Conservation (phyloP, 2,797 vertebrate species). For the Melanotaenia parkinsoni region DNA sequence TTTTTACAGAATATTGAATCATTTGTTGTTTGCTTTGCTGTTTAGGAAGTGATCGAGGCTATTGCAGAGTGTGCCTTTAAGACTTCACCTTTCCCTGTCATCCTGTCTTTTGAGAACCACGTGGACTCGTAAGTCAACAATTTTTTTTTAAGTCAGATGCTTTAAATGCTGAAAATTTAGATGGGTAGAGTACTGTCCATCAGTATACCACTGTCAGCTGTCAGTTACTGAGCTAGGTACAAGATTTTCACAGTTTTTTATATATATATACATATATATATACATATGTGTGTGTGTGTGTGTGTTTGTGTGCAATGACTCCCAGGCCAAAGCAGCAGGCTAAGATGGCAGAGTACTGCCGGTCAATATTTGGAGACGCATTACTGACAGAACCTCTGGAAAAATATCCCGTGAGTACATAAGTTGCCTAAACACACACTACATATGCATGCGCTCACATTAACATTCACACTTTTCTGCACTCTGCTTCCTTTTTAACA, state of each 20-base stretch:
- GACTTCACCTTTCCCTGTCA: conserved; percentile 94
- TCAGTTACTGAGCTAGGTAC: neutral
- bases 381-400: conserved; percentile 93
- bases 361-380: conserved; percentile 95
- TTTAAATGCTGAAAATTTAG: conserved; percentile 7
- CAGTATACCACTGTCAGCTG: neutral
- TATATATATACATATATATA: conserved; percentile 26
- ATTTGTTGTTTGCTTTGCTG: neutral
- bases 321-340: conserved; percentile 95
- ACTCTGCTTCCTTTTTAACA: conserved; percentile 10
- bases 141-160: conserved; percentile 6
- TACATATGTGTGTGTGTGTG: conserved; percentile 32
- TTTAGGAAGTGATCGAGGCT: conserved; percentile 96
- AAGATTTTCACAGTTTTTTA: conserved; percentile 12
- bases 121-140: conserved; percentile 94
- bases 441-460: conserved; percentile 3
- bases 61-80: conserved; percentile 97
- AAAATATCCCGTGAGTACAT: conserved; percentile 91
- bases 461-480: conserved; percentile 22
- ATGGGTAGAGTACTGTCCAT: conserved; percentile 1
- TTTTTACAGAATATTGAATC: neutral
- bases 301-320: conserved; percentile 52
- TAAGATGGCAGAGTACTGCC: conserved; percentile 98
- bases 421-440: conserved; percentile 26
- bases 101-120: conserved; percentile 97